These are phyloP conservation scores for Heliconius hermathena DNA, from an alignment of 1,140 invertebrate species.

Conservation along the genomic window DNA sequence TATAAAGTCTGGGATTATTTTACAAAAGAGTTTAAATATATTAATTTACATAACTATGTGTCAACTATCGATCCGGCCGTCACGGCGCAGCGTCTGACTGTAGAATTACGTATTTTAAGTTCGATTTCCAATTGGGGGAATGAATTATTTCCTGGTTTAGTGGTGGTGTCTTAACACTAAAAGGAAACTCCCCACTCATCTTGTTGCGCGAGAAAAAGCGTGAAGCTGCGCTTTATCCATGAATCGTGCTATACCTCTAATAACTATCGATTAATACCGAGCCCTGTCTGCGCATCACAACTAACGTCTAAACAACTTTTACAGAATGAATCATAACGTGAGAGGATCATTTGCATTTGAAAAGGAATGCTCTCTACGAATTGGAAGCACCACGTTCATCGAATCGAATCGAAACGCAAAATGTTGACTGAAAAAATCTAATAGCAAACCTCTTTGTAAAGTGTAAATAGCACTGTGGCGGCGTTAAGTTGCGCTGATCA, in stretches of 20 bases:
- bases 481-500: too few relatives aligned
- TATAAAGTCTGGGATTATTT: slow-evolving; percentile 1
- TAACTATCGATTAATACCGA: too few relatives aligned
- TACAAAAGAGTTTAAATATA: not conserved
- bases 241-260: too few relatives aligned
- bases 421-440: too few relatives aligned
- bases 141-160: too few relatives aligned
- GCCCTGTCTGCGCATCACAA: not conserved
- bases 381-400: not conserved
- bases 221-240: too few relatives aligned
- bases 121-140: too few relatives aligned
- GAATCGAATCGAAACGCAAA: not conserved
- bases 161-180: too few relatives aligned
- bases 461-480: not conserved
- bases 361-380: slow-evolving; percentile 21
- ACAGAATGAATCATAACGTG: slow-evolving; percentile 32
- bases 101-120: too few relatives aligned
- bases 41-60: not conserved
- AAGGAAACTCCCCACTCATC: too few relatives aligned
- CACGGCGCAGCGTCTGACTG: too few relatives aligned
- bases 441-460: not conserved
- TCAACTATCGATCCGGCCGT: not conserved
- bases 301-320: not conserved
- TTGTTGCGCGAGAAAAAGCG: too few relatives aligned
- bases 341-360: slow-evolving; percentile 34